These are phyloP conservation scores for Syngnathoides biaculeatus DNA, from an alignment of 2,113 vertebrate genomes.

Conservation along the genomic window DNA sequence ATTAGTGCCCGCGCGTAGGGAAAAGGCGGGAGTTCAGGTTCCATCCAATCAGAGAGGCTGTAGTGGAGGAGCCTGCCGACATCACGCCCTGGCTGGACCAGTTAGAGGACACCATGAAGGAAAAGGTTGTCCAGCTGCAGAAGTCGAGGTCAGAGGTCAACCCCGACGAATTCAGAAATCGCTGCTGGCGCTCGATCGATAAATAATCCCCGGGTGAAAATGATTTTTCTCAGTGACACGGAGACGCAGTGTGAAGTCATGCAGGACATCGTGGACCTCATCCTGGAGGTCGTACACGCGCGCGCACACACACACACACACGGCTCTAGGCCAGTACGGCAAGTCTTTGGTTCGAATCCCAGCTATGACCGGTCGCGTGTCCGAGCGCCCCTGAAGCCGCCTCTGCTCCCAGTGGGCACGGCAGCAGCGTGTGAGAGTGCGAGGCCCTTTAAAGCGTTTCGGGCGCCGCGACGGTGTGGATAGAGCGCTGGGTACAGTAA, in stretches of 20 bases:
- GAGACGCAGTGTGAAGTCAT: conserved; percentile 95
- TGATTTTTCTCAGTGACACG: conserved; percentile 74
- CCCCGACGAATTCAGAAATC: no score
- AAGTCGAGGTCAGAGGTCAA: conserved; percentile 81
- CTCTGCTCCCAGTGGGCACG: no score
- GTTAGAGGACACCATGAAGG: conserved; percentile 87
- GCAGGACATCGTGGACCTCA: conserved; percentile 97
- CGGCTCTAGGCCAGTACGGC: neutral
- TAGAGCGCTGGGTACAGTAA: no score
- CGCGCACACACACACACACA: neutral
- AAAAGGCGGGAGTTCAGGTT: conserved; percentile 96
- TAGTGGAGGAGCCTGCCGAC: conserved; percentile 89
- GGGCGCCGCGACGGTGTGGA: no score
- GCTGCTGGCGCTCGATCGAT: neutral
- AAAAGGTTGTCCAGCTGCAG: conserved; percentile 91
- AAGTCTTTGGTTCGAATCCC: no score
- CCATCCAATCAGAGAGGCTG: conserved; percentile 90
- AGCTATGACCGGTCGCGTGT: no score
- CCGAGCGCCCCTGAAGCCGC: no score
- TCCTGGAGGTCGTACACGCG: conserved; percentile 82
- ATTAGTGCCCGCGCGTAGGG: conserved; percentile 55
- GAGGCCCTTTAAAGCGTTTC: no score
- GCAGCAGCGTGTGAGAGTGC: no score
- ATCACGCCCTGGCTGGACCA: conserved; percentile 93
- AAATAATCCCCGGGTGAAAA: no score